Conservation (phyloP, 2,888 invertebrate genomes). For the Heteromurus nitidus region DNA sequence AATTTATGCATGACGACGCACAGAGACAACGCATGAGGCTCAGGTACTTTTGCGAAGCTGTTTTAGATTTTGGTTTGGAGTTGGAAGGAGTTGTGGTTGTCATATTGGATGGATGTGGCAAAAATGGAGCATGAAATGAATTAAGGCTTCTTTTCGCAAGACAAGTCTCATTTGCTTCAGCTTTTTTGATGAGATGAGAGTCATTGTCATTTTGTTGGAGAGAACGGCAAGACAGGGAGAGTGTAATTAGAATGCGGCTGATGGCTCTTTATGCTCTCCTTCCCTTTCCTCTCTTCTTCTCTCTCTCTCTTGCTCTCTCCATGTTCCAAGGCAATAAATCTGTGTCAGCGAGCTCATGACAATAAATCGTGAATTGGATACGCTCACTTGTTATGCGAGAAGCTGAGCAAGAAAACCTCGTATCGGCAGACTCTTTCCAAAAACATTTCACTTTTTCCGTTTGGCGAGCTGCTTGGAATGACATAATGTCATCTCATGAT, state of each 20-base stretch:
- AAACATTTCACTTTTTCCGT: constrained; percentile 20
- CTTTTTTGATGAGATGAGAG: background rate
- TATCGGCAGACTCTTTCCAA: background rate
- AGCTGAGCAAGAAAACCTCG: too few relatives aligned
- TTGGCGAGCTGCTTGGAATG: constrained; percentile 19
- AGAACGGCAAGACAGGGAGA: background rate
- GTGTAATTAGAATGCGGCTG: background rate
- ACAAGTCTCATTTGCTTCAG: too few relatives aligned
- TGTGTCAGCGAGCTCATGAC: constrained; percentile 63
- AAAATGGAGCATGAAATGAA: too few relatives aligned
- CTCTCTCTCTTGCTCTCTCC: too few relatives aligned
- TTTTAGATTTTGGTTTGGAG: background rate
- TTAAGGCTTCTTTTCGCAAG: too few relatives aligned
- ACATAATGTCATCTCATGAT: background rate
- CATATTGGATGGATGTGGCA: too few relatives aligned
- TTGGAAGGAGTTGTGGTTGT: background rate
- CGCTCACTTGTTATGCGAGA: constrained; percentile 59
- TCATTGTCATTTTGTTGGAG: background rate
- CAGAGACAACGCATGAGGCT: constrained; percentile 21
- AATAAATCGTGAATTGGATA: constrained; percentile 64
- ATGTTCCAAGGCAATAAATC: constrained; percentile 60
- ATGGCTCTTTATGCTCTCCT: background rate
- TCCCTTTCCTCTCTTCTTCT: background rate
- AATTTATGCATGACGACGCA: constrained; percentile 58
- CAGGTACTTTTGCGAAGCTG: constrained; percentile 45